Evolutionary conservation across 2,113 vertebrate species (phyloP), one percentile per base, ranked within the genome.

Genomic region (Labeo catla): DNA sequence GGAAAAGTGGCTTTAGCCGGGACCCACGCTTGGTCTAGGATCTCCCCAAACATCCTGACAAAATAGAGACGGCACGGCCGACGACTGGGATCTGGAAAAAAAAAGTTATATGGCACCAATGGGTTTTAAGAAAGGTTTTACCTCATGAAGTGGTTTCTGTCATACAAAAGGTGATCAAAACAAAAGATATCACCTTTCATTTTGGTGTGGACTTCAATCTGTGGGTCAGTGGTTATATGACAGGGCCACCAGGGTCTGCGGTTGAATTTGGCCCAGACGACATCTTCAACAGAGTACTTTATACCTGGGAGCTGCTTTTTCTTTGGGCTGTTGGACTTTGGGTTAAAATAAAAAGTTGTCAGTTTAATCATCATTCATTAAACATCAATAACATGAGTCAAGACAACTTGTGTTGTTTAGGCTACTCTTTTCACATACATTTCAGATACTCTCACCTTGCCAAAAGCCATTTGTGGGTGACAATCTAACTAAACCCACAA

Each of bases 251-350:
- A 99, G 8, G 98, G 98, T 77, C 97, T 95, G 88, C 97, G 95
- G 94, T 97, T 98, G 93, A 98, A 98, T 93, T 99, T 99, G 90
- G 97, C 97, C 98, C 98, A 99, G 89, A 99, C 98, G 87, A 99
- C 91, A 93, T 98, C 97, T 85, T 97, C 97, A 90, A 96, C 95
- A 89, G 96, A 91, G 91, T 97, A 97, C 91, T 96, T 96, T 34
- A 93, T 92, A 82, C 95, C 90, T 76, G 96, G 96, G 43, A 94
- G 86, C 89, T 94, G 92, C 88, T 96, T 98, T 94, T 97, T 98
- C 95, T 94, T 94, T 94, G 95, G 94, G 92, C 95, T 95, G 80
- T 96, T 95, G 94, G 96, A 96, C 96, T 83, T 28, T 95, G 89
- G 80, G 19, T 70, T 91, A 52, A 91, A 36, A 93, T 6, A 80